phyloP scores from a whole-genome alignment of 2,113 vertebrate species.

The Notothenia rossii region DNA sequence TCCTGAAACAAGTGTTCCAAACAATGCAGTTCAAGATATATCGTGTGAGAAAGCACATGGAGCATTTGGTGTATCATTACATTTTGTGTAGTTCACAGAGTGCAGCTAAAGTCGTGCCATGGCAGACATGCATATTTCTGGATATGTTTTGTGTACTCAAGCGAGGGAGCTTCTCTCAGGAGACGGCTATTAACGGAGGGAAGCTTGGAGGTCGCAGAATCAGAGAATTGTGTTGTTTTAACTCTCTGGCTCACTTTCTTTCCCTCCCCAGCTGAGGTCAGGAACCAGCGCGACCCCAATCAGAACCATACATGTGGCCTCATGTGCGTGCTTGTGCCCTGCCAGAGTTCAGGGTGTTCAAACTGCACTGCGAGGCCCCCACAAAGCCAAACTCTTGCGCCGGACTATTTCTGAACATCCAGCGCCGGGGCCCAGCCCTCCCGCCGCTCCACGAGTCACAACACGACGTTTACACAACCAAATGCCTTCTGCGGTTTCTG shows the following conservation, averaged over 20 bases:
- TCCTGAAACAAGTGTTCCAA: constrained; percentile 60
- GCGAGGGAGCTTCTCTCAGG: constrained; percentile 53
- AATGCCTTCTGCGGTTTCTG: constrained; percentile 72
- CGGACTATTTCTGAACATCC: constrained; percentile 73
- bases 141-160: constrained; percentile 65
- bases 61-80: constrained; percentile 32
- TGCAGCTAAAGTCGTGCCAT: constrained; percentile 42
- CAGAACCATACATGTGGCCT: constrained; percentile 68
- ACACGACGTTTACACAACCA: constrained; percentile 78
- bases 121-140: constrained; percentile 60
- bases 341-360: constrained; percentile 65
- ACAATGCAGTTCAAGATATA: constrained; percentile 41
- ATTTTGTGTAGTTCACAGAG: constrained; percentile 47
- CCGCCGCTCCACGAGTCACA: constrained; percentile 70
- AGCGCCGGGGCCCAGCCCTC: constrained; percentile 56
- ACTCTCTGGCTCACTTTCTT: constrained; percentile 44
- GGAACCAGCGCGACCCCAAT: constrained; percentile 70
- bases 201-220: constrained; percentile 52
- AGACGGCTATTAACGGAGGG: constrained; percentile 56
- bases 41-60: constrained; percentile 48
- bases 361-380: constrained; percentile 51
- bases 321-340: constrained; percentile 54
- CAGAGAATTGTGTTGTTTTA: constrained; percentile 72
- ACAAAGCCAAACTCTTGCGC: constrained; percentile 24
- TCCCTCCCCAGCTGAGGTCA: constrained; percentile 59